Evolutionary conservation across 1,140 invertebrate genomes (phyloP).

Genomic region (Vollenhovia emeryi): DNA sequence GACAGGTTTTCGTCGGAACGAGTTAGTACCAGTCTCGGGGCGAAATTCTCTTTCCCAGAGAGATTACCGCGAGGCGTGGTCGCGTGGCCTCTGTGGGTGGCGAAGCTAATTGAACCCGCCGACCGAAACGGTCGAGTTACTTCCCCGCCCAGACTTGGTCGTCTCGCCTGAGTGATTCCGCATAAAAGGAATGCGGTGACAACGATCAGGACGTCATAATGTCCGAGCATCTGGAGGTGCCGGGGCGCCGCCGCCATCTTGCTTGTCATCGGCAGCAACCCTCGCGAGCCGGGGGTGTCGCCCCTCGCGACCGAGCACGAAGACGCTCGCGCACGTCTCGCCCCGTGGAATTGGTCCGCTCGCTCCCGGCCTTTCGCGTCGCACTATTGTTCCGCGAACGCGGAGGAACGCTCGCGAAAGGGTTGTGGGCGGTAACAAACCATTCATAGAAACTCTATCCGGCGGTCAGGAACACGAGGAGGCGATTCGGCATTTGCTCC

Average conservation of each 20-base stretch:
- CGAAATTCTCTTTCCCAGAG: not conserved
- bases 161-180: conserved; percentile 79
- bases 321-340: not conserved
- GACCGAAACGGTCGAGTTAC: not conserved
- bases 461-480: conserved; percentile 76
- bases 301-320: not conserved
- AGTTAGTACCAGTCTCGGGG: no score
- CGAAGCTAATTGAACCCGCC: conserved; percentile 3
- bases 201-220: conserved; percentile 82
- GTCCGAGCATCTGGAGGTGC: conserved; percentile 65
- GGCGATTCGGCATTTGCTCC: conserved; percentile 82
- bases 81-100: not conserved
- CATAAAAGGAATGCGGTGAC: conserved; percentile 84
- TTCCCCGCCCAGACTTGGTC: not conserved
- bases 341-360: not conserved
- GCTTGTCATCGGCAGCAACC: conserved; percentile 19
- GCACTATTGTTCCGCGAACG: conserved; percentile 32
- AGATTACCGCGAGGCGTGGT: not conserved
- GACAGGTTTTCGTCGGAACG: not conserved
- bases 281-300: conserved; percentile 10
- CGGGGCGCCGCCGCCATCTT: conserved; percentile 10
- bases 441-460: conserved; percentile 85
- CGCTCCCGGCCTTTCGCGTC: no score
- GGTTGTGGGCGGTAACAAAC: conserved; percentile 82
- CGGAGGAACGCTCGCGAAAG: conserved; percentile 72